Base-by-base conservation (phyloP, 2,888 invertebrate species). In the Lithosia quadra region DNA sequence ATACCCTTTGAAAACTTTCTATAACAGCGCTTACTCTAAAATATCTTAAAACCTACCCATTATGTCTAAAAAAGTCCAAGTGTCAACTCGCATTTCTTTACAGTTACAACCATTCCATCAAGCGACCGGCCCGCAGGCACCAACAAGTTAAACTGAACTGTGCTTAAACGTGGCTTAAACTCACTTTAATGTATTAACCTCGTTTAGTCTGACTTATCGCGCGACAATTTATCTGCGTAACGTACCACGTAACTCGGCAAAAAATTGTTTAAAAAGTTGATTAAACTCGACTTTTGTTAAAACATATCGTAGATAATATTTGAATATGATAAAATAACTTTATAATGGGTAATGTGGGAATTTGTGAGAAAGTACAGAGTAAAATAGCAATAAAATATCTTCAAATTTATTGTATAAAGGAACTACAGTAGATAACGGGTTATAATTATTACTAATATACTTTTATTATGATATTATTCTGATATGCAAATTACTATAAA, bases 111-210 rank as follows among this genome's bases (percentile, higher is more conserved):
- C 80, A 74, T 70, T 84, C 83, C 80, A 83, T 88, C 86, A 87
- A 78, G 71, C 73, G 71, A 71, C 77, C 67, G 77, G 83, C 88
- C 84, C 81, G 82, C 69, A 80, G 89, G 86, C 85, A 83, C 74
- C 75, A 75, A 79, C 81, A 86, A 89, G 83, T 88, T 85, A 83
- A 88, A 85, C 86, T 86, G 72, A 81, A 81, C 81, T 76, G 85
- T 81, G 89, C 84, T 90, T 90, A 90, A 92, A 90, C 91, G 90
- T 86, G 75, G 89, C 84, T 90, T 90, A 90, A 92, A 90, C 91
- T 90, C 87, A 75, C 89, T 89, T 90, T 91, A 92, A 93, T 90
- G 91, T 92, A 91, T 93, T 90, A 92, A 90, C 90, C 92, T 92
- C 91, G 90, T 91, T 92, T 90, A 90, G 84, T 63, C 79, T 87